Evolutionary conservation across 2,113 vertebrate genomes (phyloP), one percentile per base, ranked within the genome.

Genomic region (Rhinopomastus cyanomelas): DNA sequence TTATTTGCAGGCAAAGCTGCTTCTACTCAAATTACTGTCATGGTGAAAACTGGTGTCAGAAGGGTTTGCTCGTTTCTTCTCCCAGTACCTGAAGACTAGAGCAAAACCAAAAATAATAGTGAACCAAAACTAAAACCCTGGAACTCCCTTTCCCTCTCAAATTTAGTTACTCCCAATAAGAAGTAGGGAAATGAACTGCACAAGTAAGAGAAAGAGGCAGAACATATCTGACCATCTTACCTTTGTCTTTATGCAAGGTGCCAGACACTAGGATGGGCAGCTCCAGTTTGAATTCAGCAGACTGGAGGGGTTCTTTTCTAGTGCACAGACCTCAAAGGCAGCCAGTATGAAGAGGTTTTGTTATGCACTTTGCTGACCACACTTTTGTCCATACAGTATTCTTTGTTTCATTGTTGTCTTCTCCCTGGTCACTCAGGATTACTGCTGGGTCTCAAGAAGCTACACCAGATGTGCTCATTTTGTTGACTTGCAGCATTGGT

Each of bases 21-120:
- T 96, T 96, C 96, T 91, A 81, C 95, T 95, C 95, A 95, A 92
- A 96, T 97, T 95, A 94, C 85, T 78, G 77, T 93, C 94, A 56
- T 55, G 75, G 84, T 76, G 53, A 90, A 71, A 92, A 84, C 16
- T 3, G 52, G 59, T 85, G 78, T 87, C 95, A 85, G 81, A 90
- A n/a, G 67, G 25, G 42, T 75, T 94, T 77, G 90, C 53, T 92
- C 74, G 32, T 92, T 71, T 71, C 80, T 89, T 87, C 87, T 92
- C n/a, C 27, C 3, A 0, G 27, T 82, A 92, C 27, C 61, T 81
- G 34, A 82, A 89, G n/a, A 68, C 65, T n/a, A 27, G 32, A 77
- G 68, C 7, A 77, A 75, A 56, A 81, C 39, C 39, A 60, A 74
- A 73, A 34, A 16, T 22, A 51, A 32, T 68, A 89, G 65, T 49